phyloP scores from a whole-genome alignment of 2,888 invertebrate genomes.

The Lymantria dispar region DNA sequence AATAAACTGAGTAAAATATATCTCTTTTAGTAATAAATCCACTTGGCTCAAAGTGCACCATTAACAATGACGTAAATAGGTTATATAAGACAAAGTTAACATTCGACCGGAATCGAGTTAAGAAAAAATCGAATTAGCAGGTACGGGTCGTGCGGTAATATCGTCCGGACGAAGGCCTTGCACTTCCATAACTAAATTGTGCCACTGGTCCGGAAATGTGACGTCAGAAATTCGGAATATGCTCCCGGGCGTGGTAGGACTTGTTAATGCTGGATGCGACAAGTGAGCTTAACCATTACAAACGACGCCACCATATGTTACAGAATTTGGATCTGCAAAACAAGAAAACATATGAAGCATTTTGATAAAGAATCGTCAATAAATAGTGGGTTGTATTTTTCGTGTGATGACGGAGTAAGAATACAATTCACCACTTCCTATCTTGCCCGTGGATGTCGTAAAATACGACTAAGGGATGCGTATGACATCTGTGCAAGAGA shows the following conservation, averaged over 20 bases:
- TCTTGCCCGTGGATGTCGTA: too few relatives aligned
- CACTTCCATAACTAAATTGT: conserved; percentile 56
- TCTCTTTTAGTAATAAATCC: not conserved
- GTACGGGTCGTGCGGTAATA: conserved; percentile 35
- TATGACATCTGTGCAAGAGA: too few relatives aligned
- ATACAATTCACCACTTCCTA: too few relatives aligned
- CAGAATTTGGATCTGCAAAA: not conserved
- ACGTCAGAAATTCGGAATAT: conserved; percentile 42
- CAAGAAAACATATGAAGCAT: not conserved
- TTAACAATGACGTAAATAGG: conserved; percentile 9
- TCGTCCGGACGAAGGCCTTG: conserved; percentile 37
- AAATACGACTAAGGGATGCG: too few relatives aligned
- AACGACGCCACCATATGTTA: conserved; percentile 14
- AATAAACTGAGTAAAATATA: too few relatives aligned
- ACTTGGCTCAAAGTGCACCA: not conserved
- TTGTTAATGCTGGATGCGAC: conserved; percentile 14
- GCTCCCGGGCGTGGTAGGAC: conserved; percentile 23
- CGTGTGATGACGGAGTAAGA: too few relatives aligned
- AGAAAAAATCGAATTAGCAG: conserved; percentile 55
- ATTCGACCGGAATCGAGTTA: conserved; percentile 40
- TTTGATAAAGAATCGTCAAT: not conserved
- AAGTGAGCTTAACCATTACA: conserved; percentile 21
- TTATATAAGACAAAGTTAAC: conserved; percentile 18
- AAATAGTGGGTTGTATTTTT: too few relatives aligned
- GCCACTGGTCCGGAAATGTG: conserved; percentile 41